Evolutionary conservation across 2,888 invertebrate genomes (phyloP).

Genomic region (Homarus gammarus): DNA sequence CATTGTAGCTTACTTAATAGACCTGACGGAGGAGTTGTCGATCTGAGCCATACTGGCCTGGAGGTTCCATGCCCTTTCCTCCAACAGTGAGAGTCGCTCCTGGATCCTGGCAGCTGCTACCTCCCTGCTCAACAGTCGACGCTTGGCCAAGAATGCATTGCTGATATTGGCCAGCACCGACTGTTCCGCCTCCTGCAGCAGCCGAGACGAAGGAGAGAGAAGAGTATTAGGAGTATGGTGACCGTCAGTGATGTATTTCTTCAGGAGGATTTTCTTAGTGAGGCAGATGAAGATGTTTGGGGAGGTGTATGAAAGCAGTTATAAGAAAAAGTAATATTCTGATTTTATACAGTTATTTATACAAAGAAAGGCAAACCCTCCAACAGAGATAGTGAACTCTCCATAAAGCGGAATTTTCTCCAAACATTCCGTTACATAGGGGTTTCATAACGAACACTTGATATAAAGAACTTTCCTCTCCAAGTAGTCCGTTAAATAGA

Average conservation of each 20-base stretch:
- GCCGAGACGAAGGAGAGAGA: neutral
- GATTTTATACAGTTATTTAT: too few species aligned
- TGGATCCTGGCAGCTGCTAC: constrained; percentile 41
- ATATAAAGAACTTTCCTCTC: too few species aligned
- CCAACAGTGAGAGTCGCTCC: constrained; percentile 38
- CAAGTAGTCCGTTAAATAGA: too few species aligned
- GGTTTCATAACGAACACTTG: too few species aligned
- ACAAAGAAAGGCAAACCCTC: too few species aligned
- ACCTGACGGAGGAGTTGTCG: neutral
- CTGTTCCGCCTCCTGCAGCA: constrained; percentile 55
- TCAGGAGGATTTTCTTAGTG: neutral
- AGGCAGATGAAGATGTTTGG: neutral
- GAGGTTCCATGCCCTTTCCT: constrained; percentile 42
- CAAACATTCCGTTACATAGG: too few species aligned
- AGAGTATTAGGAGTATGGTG: neutral
- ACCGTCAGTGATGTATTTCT: neutral
- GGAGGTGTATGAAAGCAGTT: neutral
- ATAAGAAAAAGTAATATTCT: neutral
- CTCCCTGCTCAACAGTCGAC: constrained; percentile 49
- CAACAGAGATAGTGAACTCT: too few species aligned
- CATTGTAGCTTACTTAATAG: neutral
- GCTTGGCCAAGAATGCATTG: constrained; percentile 65
- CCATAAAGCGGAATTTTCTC: too few species aligned
- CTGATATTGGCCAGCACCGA: constrained; percentile 59
- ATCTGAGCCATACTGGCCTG: constrained; percentile 45